Percentiles rank a stretch among this genome's conserved stretches.
These are phyloP conservation scores for Corynorhinus townsendii DNA, from an alignment of 2,113 vertebrate species.

Conservation along the genomic window DNA sequence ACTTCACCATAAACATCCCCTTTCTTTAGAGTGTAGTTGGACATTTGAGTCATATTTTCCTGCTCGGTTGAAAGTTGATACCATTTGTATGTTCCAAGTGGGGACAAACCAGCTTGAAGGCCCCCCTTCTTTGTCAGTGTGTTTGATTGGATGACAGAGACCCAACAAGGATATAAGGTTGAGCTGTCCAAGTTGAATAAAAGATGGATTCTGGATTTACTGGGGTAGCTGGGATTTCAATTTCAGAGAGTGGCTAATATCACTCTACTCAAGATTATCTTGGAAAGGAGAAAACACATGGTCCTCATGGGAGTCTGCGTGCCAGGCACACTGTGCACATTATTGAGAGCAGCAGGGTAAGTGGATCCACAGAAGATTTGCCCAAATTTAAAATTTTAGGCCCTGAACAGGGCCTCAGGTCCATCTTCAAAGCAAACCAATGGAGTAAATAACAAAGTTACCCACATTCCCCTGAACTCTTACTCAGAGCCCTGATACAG, in stretches of 20 bases:
- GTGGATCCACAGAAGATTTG: not conserved
- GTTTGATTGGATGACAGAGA: not conserved
- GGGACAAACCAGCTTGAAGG: not conserved
- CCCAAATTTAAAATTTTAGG: not conserved
- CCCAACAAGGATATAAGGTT: not conserved
- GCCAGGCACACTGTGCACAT: not conserved
- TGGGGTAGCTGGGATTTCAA: not conserved
- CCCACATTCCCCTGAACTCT: not conserved
- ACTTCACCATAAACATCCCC: not conserved
- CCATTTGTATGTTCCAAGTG: not conserved
- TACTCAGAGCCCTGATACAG: not conserved
- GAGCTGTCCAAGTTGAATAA: not conserved
- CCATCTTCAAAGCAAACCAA: not conserved
- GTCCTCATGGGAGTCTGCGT: not conserved
- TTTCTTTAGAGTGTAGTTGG: not conserved
- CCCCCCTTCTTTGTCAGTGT: not conserved
- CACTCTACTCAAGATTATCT: not conserved
- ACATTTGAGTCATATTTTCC: not conserved
- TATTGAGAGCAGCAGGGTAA: not conserved
- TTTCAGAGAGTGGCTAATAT: not conserved
- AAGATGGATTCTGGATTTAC: not conserved
- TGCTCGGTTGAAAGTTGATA: not conserved
- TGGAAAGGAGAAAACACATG: not conserved
- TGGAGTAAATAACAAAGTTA: not conserved
- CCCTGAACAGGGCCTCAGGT: not conserved